Percentiles rank a stretch among this genome's conserved stretches.
phyloP scores from a whole-genome alignment of 2,797 vertebrate genomes.

The Sebastes wilsoni region DNA sequence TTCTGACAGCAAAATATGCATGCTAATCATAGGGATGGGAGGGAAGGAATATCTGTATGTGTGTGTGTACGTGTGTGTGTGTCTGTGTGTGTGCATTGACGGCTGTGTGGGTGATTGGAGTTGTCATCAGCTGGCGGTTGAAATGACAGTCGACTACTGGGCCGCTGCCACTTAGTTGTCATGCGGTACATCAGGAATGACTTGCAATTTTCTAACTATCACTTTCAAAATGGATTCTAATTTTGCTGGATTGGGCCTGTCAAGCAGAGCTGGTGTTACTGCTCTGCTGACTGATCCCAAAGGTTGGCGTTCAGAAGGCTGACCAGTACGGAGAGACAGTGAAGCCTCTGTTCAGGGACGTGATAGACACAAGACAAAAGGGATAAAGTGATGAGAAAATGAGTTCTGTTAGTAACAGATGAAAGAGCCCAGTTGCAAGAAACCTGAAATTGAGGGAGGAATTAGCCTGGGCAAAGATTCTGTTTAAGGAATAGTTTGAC shows the following conservation, averaged over 20 bases:
- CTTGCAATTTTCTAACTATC: slow-evolving; percentile 84
- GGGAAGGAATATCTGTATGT: slow-evolving; percentile 22
- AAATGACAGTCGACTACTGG: slow-evolving; percentile 77
- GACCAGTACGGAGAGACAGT: slow-evolving; percentile 45
- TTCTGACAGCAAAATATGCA: slow-evolving; percentile 72
- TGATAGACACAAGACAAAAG: slow-evolving; percentile 9
- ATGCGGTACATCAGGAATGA: slow-evolving; percentile 78
- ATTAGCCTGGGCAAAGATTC: neutral
- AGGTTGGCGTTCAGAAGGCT: slow-evolving; percentile 47
- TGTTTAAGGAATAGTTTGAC: neutral
- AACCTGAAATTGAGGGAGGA: neutral
- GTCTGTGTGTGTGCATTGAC: slow-evolving; percentile 23
- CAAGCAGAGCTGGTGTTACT: slow-evolving; percentile 60
- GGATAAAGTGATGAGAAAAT: slow-evolving; percentile 18
- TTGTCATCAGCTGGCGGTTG: slow-evolving; percentile 75
- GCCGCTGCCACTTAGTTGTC: slow-evolving; percentile 78
- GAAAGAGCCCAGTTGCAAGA: neutral
- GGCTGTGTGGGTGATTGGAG: slow-evolving; percentile 72
- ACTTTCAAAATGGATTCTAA: slow-evolving; percentile 82
- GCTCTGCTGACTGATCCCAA: slow-evolving; percentile 62
- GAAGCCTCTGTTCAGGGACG: slow-evolving; percentile 27
- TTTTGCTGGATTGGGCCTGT: slow-evolving; percentile 74
- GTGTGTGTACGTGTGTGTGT: slow-evolving; percentile 4
- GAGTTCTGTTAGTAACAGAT: slow-evolving; percentile 3
- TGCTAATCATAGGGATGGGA: slow-evolving; percentile 65